Evolutionary conservation across 2,113 vertebrate genomes (phyloP).

Genomic region (Corythaixoides concolor): DNA sequence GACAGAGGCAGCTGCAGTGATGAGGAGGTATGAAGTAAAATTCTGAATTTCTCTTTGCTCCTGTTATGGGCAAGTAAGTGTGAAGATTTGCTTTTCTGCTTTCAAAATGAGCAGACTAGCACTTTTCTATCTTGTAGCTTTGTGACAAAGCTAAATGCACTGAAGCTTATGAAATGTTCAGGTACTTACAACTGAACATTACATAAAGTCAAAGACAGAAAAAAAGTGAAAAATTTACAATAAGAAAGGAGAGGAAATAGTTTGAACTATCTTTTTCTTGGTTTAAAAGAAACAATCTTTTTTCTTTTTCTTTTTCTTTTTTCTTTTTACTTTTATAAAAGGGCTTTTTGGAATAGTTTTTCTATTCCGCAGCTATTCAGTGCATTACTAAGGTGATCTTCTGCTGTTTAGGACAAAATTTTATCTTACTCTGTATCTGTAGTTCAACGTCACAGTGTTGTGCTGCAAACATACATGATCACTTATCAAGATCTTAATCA

Average conservation of each 20-base stretch:
- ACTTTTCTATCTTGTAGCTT: not conserved
- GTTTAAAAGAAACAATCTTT: not conserved
- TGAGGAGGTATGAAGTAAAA: not conserved
- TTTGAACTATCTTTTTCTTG: not conserved
- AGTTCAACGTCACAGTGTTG: not conserved
- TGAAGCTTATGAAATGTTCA: not conserved
- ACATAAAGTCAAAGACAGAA: not conserved
- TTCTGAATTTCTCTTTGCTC: not conserved
- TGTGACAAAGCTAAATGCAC: not conserved
- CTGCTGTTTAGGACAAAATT: not conserved
- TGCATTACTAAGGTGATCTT: not conserved
- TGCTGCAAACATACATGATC: not conserved
- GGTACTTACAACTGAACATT: not conserved
- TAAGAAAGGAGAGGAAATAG: not conserved
- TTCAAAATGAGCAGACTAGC: not conserved
- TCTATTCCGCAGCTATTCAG: not conserved
- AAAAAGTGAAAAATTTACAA: rapidly evolving
- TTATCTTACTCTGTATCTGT: not conserved
- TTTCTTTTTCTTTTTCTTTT: too few species aligned
- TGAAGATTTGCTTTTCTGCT: not conserved
- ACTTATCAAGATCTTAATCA: not conserved
- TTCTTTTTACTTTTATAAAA: too few species aligned
- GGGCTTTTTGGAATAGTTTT: not conserved
- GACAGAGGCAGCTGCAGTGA: not conserved
- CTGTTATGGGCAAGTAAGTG: rapidly evolving